Evolutionary conservation across 2,113 vertebrate species (phyloP).

Genomic region (Apodemus speciosus): DNA sequence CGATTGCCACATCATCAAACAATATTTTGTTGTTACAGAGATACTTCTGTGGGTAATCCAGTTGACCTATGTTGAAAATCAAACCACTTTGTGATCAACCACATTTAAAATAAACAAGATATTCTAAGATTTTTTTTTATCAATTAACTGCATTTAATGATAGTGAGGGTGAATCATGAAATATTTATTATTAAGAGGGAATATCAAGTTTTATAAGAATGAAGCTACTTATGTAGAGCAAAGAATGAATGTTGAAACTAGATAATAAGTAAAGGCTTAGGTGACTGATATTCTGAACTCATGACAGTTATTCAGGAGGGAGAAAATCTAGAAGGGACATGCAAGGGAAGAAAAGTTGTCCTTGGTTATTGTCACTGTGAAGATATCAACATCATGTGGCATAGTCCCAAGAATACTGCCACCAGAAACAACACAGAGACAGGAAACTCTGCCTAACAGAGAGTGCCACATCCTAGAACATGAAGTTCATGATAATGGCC

Average conservation of each 20-base stretch:
- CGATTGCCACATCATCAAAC: neutral
- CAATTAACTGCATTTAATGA: conserved; percentile 48
- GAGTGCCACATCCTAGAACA: neutral
- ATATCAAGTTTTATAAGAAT: conserved; percentile 46
- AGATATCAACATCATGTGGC: neutral
- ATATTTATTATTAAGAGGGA: conserved; percentile 64
- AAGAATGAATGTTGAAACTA: conserved; percentile 57
- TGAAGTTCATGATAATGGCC: neutral
- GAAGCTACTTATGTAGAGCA: conserved; percentile 44
- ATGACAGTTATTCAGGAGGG: neutral
- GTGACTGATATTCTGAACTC: conserved; percentile 44
- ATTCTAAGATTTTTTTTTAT: conserved; percentile 46
- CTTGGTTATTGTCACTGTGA: neutral
- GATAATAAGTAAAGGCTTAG: conserved; percentile 29
- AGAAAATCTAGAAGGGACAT: neutral
- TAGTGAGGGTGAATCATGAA: conserved; percentile 30
- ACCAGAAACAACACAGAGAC: conserved; percentile 14
- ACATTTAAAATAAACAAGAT: neutral
- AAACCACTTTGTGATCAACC: neutral
- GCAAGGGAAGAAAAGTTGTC: neutral
- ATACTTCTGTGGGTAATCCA: neutral
- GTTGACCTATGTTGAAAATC: conserved; percentile 11
- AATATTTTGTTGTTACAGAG: neutral
- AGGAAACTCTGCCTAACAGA: neutral
- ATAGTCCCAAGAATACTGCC: neutral